Percentiles rank a stretch among this genome's conserved stretches.
These are phyloP conservation scores for Erebia ligea DNA, from an alignment of 2,888 invertebrate species.

Conservation along the genomic window DNA sequence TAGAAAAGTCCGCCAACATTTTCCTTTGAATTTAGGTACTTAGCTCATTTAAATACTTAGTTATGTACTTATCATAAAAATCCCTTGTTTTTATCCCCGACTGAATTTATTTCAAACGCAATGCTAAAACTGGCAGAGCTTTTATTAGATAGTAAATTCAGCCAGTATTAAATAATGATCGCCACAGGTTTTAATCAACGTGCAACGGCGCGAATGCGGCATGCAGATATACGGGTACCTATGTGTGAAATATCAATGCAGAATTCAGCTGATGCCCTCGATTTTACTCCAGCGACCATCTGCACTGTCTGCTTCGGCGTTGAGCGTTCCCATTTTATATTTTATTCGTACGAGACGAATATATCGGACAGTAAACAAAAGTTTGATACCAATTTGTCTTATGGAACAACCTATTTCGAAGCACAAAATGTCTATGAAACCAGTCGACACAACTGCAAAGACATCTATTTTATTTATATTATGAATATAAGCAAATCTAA, in stretches of 20 bases:
- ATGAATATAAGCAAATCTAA: too few species aligned
- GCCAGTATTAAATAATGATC: constrained; percentile 32
- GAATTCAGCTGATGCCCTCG: constrained; percentile 36
- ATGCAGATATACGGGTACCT: constrained; percentile 28
- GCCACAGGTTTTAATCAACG: constrained; percentile 34
- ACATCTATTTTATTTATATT: too few species aligned
- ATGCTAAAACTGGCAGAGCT: background rate
- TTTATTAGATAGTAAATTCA: constrained; percentile 22
- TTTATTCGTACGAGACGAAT: constrained; percentile 16
- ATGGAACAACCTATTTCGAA: too few species aligned
- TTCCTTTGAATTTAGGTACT: too few species aligned
- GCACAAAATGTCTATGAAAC: too few species aligned
- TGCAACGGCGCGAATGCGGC: constrained; percentile 29
- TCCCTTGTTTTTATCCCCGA: too few species aligned
- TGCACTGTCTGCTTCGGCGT: constrained; percentile 26
- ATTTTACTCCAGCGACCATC: constrained; percentile 35
- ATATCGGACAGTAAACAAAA: background rate
- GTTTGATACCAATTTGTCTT: too few species aligned
- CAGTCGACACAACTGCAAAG: too few species aligned
- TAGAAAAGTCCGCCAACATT: too few species aligned
- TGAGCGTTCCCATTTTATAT: constrained; percentile 32
- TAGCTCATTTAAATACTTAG: too few species aligned
- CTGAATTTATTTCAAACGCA: background rate
- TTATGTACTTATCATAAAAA: too few species aligned
- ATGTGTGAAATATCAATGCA: constrained; percentile 40